These are phyloP conservation scores for Aphaenogaster ashmeadi DNA, from an alignment of 1,140 invertebrate genomes.

Conservation along the genomic window DNA sequence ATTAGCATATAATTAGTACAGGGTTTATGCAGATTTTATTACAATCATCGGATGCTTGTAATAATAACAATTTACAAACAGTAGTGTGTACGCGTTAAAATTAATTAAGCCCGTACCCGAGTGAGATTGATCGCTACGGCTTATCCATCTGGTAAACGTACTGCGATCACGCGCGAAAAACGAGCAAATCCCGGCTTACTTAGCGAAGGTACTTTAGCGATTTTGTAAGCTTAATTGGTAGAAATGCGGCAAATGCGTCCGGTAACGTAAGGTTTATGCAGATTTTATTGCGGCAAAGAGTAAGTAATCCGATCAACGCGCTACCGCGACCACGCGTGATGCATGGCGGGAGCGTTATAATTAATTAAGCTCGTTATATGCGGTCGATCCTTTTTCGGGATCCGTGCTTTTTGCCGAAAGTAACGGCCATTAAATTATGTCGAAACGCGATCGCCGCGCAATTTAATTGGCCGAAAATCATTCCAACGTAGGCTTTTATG, in stretches of 20 bases:
- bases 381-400: conserved; percentile 30
- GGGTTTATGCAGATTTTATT: conserved; percentile 49
- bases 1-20: not conserved
- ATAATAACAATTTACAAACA: conserved; percentile 52
- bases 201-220: conserved; percentile 5
- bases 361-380: conserved; percentile 56
- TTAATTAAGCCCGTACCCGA: conserved; percentile 35
- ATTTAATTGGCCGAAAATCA: conserved; percentile 29
- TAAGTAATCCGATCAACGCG: conserved; percentile 43
- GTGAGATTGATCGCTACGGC: conserved; percentile 21
- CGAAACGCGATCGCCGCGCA: not conserved
- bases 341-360: conserved; percentile 4
- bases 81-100: conserved; percentile 20
- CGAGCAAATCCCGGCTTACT: conserved; percentile 32
- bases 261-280: conserved; percentile 36
- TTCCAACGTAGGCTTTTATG: not conserved
- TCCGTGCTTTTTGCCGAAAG: not conserved
- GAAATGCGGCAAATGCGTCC: conserved; percentile 14
- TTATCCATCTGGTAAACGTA: conserved; percentile 27
- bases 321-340: not conserved
- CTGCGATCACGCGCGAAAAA: conserved; percentile 13
- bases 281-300: conserved; percentile 32
- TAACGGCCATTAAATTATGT: conserved; percentile 1
- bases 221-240: conserved; percentile 51
- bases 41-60: conserved; percentile 11